Conservation (phyloP, 1,140 invertebrate genomes). For the Lutraria rhynchaena region DNA sequence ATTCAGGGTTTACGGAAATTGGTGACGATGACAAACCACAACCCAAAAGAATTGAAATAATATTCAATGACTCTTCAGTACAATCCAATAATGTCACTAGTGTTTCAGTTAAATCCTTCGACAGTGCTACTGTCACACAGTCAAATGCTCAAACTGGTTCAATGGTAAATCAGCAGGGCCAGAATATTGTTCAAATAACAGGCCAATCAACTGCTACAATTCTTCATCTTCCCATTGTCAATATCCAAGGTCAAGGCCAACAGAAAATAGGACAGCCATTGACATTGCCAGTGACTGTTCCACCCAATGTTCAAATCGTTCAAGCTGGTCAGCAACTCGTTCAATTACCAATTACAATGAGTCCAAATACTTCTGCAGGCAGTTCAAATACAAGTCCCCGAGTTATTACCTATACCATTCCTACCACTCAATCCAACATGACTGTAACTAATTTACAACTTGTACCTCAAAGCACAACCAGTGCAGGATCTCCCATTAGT, state of each 20-base stretch:
- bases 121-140: conserved; percentile 5
- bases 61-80: conserved; percentile 22
- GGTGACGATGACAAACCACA: neutral
- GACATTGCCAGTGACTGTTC: conserved; percentile 6
- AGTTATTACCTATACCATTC: conserved; percentile 61
- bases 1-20: neutral
- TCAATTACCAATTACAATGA: conserved; percentile 70
- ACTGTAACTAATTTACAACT: conserved; percentile 50
- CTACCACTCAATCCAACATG: conserved; percentile 41
- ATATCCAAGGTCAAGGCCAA: conserved; percentile 35
- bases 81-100: neutral
- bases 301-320: conserved; percentile 62
- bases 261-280: conserved; percentile 8
- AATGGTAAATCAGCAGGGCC: conserved; percentile 13
- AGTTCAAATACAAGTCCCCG: conserved; percentile 48
- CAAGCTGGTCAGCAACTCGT: conserved; percentile 59
- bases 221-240: conserved; percentile 60
- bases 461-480: conserved; percentile 12
- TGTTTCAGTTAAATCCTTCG: neutral
- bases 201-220: conserved; percentile 59
- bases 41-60: conserved; percentile 43
- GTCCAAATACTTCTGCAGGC: conserved; percentile 62
- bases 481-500: neutral
- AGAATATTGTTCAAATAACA: conserved; percentile 60
- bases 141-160: conserved; percentile 18